Evolutionary conservation across 2,888 invertebrate genomes (phyloP).

Genomic region (Ctenicera cuprea): DNA sequence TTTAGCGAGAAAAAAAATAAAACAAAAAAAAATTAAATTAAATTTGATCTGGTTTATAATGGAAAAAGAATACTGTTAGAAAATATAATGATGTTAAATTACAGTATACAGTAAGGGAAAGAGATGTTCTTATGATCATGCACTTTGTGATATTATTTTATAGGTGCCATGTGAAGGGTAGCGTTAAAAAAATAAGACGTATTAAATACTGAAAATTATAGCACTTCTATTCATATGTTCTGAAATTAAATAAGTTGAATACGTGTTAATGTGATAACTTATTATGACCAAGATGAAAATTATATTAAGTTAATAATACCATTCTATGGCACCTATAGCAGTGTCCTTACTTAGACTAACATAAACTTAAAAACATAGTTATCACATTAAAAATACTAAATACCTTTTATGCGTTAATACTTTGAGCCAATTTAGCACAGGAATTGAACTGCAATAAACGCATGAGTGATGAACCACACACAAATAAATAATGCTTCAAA

Average conservation of each 20-base stretch:
- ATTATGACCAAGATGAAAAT: neutral
- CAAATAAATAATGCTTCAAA: neutral
- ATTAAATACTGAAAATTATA: constrained; percentile 18
- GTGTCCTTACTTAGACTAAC: constrained; percentile 17
- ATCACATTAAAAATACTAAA: constrained; percentile 64
- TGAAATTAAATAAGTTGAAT: neutral
- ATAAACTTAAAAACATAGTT: constrained; percentile 49
- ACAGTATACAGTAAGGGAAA: constrained; percentile 14
- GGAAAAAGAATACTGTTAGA: constrained; percentile 5
- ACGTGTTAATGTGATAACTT: constrained; percentile 8
- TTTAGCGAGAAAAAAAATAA: no score
- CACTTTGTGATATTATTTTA: constrained; percentile 20
- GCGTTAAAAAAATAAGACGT: neutral
- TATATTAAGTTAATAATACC: neutral
- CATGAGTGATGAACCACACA: neutral
- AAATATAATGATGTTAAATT: constrained; percentile 1
- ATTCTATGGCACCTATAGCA: constrained; percentile 26
- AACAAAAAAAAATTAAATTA: neutral
- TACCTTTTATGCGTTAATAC: constrained; percentile 57
- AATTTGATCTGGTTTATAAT: neutral
- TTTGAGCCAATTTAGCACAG: constrained; percentile 37
- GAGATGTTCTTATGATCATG: neutral
- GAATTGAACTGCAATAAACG: neutral
- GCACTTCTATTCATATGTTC: neutral
- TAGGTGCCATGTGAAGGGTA: constrained; percentile 30